Evolutionary conservation across 1,140 invertebrate genomes (phyloP).

Genomic region (Rhynchophorus ferrugineus): DNA sequence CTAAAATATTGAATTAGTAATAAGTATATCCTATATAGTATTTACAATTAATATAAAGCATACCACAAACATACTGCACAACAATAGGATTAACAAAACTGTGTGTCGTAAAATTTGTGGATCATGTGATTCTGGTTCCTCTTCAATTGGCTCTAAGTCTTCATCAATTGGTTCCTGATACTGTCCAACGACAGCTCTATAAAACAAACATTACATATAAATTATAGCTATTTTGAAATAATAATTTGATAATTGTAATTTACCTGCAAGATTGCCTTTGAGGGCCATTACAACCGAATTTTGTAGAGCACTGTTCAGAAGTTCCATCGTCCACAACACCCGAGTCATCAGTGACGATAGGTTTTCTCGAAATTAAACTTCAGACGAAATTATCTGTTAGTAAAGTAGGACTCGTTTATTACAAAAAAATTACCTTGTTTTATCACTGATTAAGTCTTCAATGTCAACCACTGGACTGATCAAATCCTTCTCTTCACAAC

Average conservation of each 20-base stretch:
- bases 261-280: conserved; percentile 46
- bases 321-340: background rate
- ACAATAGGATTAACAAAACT: conserved; percentile 71
- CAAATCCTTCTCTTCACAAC: conserved; percentile 38
- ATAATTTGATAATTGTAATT: background rate
- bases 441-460: conserved; percentile 51
- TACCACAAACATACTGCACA: conserved; percentile 83
- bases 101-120: conserved; percentile 74
- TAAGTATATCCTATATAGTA: background rate
- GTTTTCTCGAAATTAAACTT: conserved; percentile 1
- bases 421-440: background rate
- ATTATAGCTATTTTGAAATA: background rate
- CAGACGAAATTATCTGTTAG: conserved; percentile 1
- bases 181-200: conserved; percentile 37
- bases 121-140: conserved; percentile 49
- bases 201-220: background rate
- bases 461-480: conserved; percentile 54
- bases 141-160: conserved; percentile 46
- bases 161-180: conserved; percentile 47
- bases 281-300: conserved; percentile 43
- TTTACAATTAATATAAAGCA: too few species aligned
- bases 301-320: conserved; percentile 37
- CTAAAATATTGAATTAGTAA: conserved; percentile 42
- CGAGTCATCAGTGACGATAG: background rate
- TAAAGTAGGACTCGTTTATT: too few species aligned